Evolutionary conservation across 1,140 invertebrate genomes (phyloP), one percentile per base, ranked within the genome.

Genomic region (Diplogasteroides magnus): DNA sequence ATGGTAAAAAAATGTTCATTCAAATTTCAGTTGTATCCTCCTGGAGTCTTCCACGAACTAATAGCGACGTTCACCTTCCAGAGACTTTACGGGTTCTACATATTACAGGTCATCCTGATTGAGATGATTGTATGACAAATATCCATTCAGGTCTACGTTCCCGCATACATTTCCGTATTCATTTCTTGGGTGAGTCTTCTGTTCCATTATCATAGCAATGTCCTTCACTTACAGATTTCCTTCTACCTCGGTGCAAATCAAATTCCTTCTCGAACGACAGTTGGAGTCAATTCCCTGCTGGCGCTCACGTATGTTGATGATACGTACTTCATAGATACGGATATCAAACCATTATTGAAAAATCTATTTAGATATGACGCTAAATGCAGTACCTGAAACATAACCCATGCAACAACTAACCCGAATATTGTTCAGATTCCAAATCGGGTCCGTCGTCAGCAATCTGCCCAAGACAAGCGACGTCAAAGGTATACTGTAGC

Each of bases 21-120:
- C 26, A 13, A 13, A 29, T 71, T 77, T 73, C 60, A 79, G 79
- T 63, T 81, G 15, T 82, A 82, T 70, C 80, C 80, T 15, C 79
- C 80, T 2, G 80, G 80, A 23, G 66, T 83, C 28, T 81, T 76
- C 74, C 81, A 81, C 66, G 79, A 81, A 64, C 68, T 81, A 1
- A 68, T 81, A 15, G 79, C 81, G n/a, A 83, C 81, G 14, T 81
- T 81, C 64, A 81, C 81, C 15, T 81, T 81, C 48, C 81, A 79
- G 73, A 64, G 77, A 48, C 61, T 77, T 14, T 76, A 77, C 65
- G 76, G 73, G 19, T 77, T 77, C 55, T 77, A 77, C 29, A 77
- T 77, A 60, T 56, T 77, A 31, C 75, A 77, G 60, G 64, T 65
- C 31, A 15, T 15, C 19, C 11, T 2, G 11, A 28, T 48, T 48